A percentile compares a stretch with the other conserved stretches of the same genome.
Conservation (phyloP, 2,797 vertebrate species). For the Morelia viridis region DNA sequence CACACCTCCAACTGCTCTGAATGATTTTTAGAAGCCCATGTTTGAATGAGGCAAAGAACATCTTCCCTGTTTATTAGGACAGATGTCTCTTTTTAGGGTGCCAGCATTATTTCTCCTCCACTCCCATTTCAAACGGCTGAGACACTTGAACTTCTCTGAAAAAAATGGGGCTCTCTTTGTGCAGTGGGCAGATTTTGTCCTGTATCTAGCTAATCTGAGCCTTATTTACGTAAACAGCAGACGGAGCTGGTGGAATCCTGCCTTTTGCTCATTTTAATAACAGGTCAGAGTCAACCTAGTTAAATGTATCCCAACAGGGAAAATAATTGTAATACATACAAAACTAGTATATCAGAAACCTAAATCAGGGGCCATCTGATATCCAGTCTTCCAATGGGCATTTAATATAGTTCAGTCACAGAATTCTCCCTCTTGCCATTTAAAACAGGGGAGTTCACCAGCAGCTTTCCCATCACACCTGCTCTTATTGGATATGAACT, state of each 20-base stretch:
- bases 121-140: neutral
- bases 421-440: neutral
- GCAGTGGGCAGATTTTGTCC: no score
- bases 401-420: neutral
- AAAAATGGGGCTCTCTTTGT: neutral
- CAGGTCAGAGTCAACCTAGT: no score
- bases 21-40: neutral
- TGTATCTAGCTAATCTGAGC: neutral
- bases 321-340: neutral
- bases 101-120: neutral
- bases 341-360: neutral
- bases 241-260: neutral
- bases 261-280: no score
- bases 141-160: neutral
- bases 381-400: neutral
- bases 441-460: neutral
- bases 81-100: neutral
- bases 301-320: neutral
- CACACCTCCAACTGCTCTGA: neutral
- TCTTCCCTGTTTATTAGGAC: neutral
- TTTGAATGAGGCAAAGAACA: neutral
- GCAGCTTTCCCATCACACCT: neutral
- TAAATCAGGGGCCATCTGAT: neutral
- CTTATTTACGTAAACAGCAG: neutral
- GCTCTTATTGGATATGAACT: neutral